Conservation (phyloP, 2,888 invertebrate genomes). For the Patella depressa region DNA sequence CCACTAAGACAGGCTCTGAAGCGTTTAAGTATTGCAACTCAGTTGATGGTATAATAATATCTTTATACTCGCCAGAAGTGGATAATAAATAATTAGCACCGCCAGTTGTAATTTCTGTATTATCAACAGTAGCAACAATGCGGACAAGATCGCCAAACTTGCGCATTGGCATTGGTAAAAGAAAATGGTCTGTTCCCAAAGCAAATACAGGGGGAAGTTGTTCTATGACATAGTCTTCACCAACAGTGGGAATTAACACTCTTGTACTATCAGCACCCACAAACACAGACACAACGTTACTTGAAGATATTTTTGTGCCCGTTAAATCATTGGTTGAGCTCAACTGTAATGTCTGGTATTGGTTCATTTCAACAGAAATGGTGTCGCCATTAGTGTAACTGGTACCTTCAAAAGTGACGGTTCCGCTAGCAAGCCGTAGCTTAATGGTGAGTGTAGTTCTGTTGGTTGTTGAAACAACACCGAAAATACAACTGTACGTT, state of each 20-base stretch:
- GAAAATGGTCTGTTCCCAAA: conserved; percentile 5
- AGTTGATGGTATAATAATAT: background rate
- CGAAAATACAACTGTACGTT: conserved; percentile 12
- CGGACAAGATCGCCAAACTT: background rate
- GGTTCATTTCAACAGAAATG: background rate
- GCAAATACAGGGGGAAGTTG: background rate
- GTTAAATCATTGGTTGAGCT: background rate
- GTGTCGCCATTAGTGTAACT: background rate
- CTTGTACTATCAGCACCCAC: conserved; percentile 12
- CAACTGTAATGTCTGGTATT: conserved; percentile 11
- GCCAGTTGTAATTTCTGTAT: background rate
- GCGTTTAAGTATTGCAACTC: background rate
- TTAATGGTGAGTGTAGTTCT: background rate
- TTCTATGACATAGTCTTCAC: conserved; percentile 2
- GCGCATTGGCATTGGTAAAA: conserved; percentile 9
- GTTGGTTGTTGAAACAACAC: background rate
- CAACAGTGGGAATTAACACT: background rate
- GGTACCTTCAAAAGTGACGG: background rate
- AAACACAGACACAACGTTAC: background rate
- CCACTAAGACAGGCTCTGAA: background rate
- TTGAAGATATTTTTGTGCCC: conserved; percentile 1
- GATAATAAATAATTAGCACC: background rate
- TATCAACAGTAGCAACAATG: background rate
- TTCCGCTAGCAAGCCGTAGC: background rate
- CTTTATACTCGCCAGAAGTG: background rate